A percentile compares a stretch with the other conserved stretches of the same genome.
Evolutionary conservation across 2,113 vertebrate genomes (phyloP).

Genomic region (Rhabdomys dilectus): DNA sequence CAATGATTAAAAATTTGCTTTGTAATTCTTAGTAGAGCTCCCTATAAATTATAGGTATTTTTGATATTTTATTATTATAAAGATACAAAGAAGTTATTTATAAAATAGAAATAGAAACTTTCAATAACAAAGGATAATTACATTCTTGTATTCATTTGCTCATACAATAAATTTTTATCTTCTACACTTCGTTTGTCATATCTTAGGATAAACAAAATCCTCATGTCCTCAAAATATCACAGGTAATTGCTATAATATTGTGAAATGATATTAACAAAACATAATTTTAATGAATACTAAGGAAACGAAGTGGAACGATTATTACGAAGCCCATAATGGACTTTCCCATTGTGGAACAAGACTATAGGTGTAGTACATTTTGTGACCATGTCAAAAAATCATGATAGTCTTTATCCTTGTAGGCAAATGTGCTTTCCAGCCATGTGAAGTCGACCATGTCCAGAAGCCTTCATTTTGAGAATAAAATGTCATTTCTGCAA

Average conservation of each 20-base stretch:
- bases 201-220: background rate
- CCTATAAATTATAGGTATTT: background rate
- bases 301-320: background rate
- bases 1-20: background rate
- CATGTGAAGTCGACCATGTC: background rate
- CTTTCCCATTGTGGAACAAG: background rate
- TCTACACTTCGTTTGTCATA: background rate
- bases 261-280: background rate
- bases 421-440: background rate
- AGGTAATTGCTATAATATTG: background rate
- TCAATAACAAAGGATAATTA: background rate
- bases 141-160: background rate
- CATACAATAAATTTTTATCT: background rate
- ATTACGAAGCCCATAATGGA: background rate
- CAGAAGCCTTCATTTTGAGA: background rate
- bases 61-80: background rate
- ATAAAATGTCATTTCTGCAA: background rate
- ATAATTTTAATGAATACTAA: background rate
- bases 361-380: background rate
- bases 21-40: background rate
- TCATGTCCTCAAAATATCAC: background rate
- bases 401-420: background rate
- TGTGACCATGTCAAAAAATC: background rate
- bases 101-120: background rate
- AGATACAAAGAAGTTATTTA: background rate